Percentiles rank a stretch among this genome's conserved stretches.
phyloP scores from a whole-genome alignment of 2,888 invertebrate genomes.

The Hirtodrosophila duncani region DNA sequence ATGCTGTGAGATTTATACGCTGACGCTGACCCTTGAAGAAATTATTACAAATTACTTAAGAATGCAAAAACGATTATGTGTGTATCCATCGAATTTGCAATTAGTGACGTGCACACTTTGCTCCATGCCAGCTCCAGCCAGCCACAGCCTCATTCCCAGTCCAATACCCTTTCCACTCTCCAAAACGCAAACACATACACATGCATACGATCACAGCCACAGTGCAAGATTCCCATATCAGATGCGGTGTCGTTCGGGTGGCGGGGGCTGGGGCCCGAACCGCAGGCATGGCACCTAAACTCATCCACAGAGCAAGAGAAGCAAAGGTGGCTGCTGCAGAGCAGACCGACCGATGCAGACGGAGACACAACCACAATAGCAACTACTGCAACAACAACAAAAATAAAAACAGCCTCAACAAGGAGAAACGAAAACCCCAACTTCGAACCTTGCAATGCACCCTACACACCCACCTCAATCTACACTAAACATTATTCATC shows the following conservation, averaged over 20 bases:
- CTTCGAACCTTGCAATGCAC: too few species aligned
- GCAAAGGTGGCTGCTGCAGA: conserved; percentile 11
- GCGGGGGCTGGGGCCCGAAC: too few species aligned
- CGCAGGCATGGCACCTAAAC: conserved; percentile 54
- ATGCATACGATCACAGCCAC: conserved; percentile 18
- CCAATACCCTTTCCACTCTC: conserved; percentile 13
- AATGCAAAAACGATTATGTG: conserved; percentile 78
- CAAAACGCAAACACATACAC: conserved; percentile 32
- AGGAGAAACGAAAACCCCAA: too few species aligned
- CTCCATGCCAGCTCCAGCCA: conserved; percentile 36
- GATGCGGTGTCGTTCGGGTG: conserved; percentile 47
- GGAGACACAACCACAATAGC: conserved; percentile 29
- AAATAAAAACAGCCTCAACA: background rate
- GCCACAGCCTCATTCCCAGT: conserved; percentile 9
- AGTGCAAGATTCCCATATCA: conserved; percentile 63
- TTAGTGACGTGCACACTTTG: conserved; percentile 72
- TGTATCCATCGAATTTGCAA: conserved; percentile 76
- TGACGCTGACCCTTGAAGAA: conserved; percentile 74
- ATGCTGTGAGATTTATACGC: conserved; percentile 63
- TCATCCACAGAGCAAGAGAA: conserved; percentile 20
- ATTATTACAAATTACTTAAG: conserved; percentile 78
- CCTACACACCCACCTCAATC: conserved; percentile 27
- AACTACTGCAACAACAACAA: conserved; percentile 1
- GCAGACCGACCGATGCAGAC: conserved; percentile 13
- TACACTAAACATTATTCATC: too few species aligned